Conservation (phyloP, 2,797 vertebrate genomes). For the Sebastes dallii region DNA sequence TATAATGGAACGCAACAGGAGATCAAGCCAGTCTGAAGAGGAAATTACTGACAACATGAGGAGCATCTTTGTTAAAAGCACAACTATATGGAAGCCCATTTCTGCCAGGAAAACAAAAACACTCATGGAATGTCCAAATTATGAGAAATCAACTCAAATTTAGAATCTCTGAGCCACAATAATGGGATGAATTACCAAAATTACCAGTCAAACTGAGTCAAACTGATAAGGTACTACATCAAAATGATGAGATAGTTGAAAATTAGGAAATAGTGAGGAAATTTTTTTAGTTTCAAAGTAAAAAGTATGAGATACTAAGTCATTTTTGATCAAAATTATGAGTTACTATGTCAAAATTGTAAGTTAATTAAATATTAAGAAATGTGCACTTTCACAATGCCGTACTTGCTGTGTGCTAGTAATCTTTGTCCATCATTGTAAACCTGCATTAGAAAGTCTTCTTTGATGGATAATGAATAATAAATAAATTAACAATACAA, state of each 20-base stretch:
- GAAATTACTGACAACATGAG: background rate
- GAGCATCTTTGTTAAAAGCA: background rate
- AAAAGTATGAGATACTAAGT: too few species aligned
- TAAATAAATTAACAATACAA: background rate
- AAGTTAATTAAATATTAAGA: too few species aligned
- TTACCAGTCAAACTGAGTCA: background rate
- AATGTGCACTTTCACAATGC: too few species aligned
- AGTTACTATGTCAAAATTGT: too few species aligned
- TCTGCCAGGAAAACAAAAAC: background rate
- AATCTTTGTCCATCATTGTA: background rate
- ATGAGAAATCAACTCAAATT: too few species aligned
- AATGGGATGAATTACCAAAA: too few species aligned
- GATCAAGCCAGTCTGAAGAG: background rate
- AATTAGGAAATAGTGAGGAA: background rate
- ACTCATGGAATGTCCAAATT: too few species aligned
- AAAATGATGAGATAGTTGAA: too few species aligned
- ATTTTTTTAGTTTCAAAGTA: background rate
- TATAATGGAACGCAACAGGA: background rate
- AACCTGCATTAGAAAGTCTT: background rate
- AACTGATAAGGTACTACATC: too few species aligned
- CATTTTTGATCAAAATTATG: too few species aligned
- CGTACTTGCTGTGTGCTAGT: background rate
- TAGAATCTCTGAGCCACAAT: too few species aligned
- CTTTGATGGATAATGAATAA: background rate
- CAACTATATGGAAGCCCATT: background rate